phyloP scores from a whole-genome alignment of 1,140 invertebrate species.

The Drosophila ironensis region DNA sequence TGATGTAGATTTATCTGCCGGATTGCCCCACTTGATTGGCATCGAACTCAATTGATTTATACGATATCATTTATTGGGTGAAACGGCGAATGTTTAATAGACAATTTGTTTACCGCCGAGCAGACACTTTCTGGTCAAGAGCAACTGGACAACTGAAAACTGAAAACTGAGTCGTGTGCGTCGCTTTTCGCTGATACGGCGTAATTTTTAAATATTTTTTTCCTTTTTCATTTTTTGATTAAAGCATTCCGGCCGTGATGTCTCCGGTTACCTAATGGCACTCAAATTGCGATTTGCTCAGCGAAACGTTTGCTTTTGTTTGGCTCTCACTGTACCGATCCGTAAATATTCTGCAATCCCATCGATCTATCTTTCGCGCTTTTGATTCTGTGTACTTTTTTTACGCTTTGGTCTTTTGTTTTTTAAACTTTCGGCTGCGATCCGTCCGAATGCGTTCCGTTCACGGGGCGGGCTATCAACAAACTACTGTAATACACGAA shows the following conservation, averaged over 20 bases:
- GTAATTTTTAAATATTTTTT: too few species aligned
- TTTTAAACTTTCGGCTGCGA: too few species aligned
- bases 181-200: conserved; percentile 43
- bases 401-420: background rate
- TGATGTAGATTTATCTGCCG: conserved; percentile 66
- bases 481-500: conserved; percentile 79
- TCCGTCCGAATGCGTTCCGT: conserved; percentile 45
- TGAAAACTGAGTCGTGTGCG: too few species aligned
- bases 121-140: conserved; percentile 7
- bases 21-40: conserved; percentile 73
- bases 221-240: too few species aligned
- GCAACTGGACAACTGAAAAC: conserved; percentile 36
- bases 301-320: conserved; percentile 25
- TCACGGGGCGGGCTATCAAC: conserved; percentile 66
- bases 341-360: conserved; percentile 47
- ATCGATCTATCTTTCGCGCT: conserved; percentile 47
- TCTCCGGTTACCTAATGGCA: conserved; percentile 65
- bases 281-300: conserved; percentile 12
- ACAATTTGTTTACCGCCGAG: conserved; percentile 65
- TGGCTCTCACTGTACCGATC: conserved; percentile 3
- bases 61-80: conserved; percentile 73
- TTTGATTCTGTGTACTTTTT: conserved; percentile 6
- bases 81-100: conserved; percentile 58
- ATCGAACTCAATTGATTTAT: conserved; percentile 76
- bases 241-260: background rate